Evolutionary conservation across 2,797 vertebrate species (phyloP), one percentile per base, ranked within the genome.

Genomic region (Acanthopagrus latus): DNA sequence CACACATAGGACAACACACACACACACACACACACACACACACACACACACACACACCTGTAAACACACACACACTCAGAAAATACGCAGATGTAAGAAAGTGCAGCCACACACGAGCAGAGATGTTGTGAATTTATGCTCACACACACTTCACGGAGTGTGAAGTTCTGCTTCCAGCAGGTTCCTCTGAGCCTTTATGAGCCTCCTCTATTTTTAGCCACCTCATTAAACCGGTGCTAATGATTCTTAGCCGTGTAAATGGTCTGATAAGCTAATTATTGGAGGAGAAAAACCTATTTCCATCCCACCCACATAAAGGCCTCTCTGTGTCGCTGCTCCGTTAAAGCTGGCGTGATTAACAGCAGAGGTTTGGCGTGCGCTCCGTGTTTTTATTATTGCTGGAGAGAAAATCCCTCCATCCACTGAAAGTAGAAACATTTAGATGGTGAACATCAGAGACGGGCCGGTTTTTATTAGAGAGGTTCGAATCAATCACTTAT

Each of bases 201-300:
- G 83, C 48, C 60, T 48, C 58, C 63, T 78, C 91, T 92, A 90
- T 91, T 87, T 91, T 90, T 87, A 89, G 82, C 74, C 78, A 50
- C 69, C 88, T 90, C 88, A 85, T 90, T 90, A 92, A 89, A 85
- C 27, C 4, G 57, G 21, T 69, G 87, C 80, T 91, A 86, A 92
- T 86, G 89, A 88, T 81, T 87, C 81, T 54, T 48, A 68, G 86
- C 57, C 78, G 76, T 89, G 88, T 89, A 86, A 91, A 91, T 87
- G 88, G 83, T 85, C 83, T 58, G 87, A 91, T 89, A 85, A 70
- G 81, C 76, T 85, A 86, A 89, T 92, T 89, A 87, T 87, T 85
- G 83, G 80, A 89, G 86, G 80, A 87, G 81, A 86, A 82, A 78
- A 86, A 84, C 21, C 81, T 66, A 77, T 83, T 87, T 90, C 73